phyloP scores from a whole-genome alignment of 2,888 invertebrate species.

The Noctua janthe region DNA sequence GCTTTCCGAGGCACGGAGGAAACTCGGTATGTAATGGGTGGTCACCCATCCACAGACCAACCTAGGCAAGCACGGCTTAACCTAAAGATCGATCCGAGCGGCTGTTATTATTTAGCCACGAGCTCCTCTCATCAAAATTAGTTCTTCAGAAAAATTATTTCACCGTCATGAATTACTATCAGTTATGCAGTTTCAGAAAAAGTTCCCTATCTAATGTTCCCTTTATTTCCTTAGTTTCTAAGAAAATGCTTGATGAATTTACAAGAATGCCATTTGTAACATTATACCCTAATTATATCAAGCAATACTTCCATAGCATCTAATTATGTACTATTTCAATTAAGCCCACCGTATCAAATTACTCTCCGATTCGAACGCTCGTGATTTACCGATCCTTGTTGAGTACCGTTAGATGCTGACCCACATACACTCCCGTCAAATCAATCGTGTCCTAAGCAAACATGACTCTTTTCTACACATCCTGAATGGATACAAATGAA shows the following conservation, averaged over 20 bases:
- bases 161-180: no score
- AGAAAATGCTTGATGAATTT: background rate
- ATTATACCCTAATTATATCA: background rate
- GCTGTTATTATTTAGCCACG: no score
- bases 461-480: constrained; percentile 49
- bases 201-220: background rate
- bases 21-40: no score
- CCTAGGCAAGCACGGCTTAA: no score
- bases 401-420: constrained; percentile 59
- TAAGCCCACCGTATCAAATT: constrained; percentile 35
- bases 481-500: constrained; percentile 67
- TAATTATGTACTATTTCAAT: constrained; percentile 51
- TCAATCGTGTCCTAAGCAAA: constrained; percentile 65
- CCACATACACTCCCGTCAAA: constrained; percentile 51
- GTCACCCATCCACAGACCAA: no score
- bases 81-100: no score
- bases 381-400: constrained; percentile 57
- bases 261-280: background rate
- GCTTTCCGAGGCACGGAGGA: no score
- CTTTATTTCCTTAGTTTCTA: background rate
- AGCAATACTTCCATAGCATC: constrained; percentile 9
- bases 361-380: constrained; percentile 40
- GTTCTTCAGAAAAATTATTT: background rate
- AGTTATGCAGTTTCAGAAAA: background rate
- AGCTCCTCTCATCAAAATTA: no score